Evolutionary conservation across 1,140 invertebrate species (phyloP).

Genomic region (Cherax quadricarinatus): DNA sequence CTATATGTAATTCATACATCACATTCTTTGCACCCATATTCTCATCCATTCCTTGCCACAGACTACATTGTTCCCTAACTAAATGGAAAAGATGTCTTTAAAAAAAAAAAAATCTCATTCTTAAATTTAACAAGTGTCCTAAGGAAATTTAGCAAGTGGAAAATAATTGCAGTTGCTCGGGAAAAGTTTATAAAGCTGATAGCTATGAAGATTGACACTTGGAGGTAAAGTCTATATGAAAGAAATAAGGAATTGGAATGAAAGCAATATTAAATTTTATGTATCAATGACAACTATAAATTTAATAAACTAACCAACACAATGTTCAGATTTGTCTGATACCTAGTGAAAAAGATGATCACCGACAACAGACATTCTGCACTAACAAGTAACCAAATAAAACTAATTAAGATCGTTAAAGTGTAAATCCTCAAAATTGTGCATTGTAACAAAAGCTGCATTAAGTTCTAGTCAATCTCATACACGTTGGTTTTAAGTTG

Average conservation of each 20-base stretch:
- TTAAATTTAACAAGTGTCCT: too few species aligned
- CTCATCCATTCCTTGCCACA: too few species aligned
- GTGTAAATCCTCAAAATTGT: constrained; percentile 26
- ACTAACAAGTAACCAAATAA: not conserved
- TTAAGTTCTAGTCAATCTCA: constrained; percentile 50
- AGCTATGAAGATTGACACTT: not conserved
- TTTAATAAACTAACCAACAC: too few species aligned
- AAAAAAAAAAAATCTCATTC: too few species aligned
- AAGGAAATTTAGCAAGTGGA: too few species aligned
- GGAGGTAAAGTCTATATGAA: too few species aligned
- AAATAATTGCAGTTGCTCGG: too few species aligned
- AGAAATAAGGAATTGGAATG: not conserved
- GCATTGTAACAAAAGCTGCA: constrained; percentile 2
- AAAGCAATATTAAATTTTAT: not conserved
- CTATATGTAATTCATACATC: too few species aligned
- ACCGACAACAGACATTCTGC: not conserved
- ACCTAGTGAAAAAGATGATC: not conserved
- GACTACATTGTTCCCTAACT: too few species aligned
- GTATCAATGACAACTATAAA: not conserved
- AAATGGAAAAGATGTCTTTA: too few species aligned
- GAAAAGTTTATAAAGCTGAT: not conserved
- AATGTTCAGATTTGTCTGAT: not conserved
- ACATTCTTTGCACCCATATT: too few species aligned
- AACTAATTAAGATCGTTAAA: not conserved
- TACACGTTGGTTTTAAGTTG: constrained; percentile 67